Base-by-base conservation (phyloP, 1,140 invertebrate genomes). In the Aphelenchoides avenae region DNA sequence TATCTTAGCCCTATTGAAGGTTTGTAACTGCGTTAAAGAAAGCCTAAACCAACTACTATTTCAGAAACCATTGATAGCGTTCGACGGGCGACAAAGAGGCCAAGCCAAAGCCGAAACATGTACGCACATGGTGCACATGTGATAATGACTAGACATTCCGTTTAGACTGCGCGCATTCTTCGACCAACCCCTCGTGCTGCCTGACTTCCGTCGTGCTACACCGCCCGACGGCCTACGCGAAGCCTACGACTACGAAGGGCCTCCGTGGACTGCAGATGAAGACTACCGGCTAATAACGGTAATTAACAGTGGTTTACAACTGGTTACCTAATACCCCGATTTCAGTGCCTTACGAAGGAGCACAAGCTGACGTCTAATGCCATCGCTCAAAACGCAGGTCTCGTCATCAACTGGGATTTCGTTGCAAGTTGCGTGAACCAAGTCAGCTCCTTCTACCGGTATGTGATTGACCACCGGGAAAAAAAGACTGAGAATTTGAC, bases 341-440 rank as follows among this genome's bases (percentile, higher is more conserved):
- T 22, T 24, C 37, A 52, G 29, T 37, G 29, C 27, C 27, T 52
- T 24, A 26, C 5, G 7, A 24, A 11, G 5, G 29, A 52, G 5
- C 29, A n/a, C 22, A 29, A 3, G 1, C 36, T 34, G 3, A 44
- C 44, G 33, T 33, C 52, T 26, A 24, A n/a, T 29, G 13, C 13
- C 11, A 31, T 15, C 51, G n/a, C 33, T 5, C n/a, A 9, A 31
- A 13, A 20, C 11, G 18, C 40, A n/a, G 40, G 57, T 0, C 22
- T 60, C 11, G 43, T 39, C 7, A 18, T 59, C 15, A 60, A 60
- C 42, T 60, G 57, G 57, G 57, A 60, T 22, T 64, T 64, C 53
- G 57, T 60, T 5, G 26, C 57, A 0, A 33, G 50, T 27, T 60
- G 50, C 41, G 57, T 60, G 20, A 60, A 60, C 37, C 4, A 46